These are phyloP conservation scores for Tokudaia tokunoshimensis DNA, from an alignment of 2,797 vertebrate genomes.

Conservation along the genomic window DNA sequence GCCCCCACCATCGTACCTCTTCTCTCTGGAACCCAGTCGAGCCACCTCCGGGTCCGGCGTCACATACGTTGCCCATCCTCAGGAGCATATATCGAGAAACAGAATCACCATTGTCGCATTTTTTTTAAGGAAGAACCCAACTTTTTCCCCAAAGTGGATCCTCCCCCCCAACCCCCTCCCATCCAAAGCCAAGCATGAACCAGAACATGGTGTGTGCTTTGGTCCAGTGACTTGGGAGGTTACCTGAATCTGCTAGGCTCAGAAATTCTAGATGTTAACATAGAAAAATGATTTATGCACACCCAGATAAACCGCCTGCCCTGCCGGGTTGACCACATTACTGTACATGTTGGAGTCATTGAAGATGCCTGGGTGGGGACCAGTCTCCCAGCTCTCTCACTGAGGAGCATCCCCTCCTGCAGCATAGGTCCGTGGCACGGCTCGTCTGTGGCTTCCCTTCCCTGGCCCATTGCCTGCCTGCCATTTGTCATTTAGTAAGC, in stretches of 20 bases:
- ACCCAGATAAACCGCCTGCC: background rate
- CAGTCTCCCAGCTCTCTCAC: background rate
- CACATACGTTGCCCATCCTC: background rate
- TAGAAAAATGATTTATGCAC: background rate
- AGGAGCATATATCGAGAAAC: background rate
- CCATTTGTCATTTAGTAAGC: background rate
- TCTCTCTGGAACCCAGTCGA: too few species aligned
- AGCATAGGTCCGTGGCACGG: background rate
- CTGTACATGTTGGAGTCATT: background rate
- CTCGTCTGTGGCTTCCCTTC: background rate
- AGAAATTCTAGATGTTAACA: background rate
- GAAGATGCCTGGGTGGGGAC: background rate
- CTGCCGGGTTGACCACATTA: background rate
- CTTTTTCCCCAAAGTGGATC: background rate
- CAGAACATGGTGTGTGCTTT: background rate
- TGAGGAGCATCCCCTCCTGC: background rate
- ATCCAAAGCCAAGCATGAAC: background rate
- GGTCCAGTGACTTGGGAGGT: background rate
- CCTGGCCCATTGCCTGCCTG: background rate
- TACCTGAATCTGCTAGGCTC: background rate
- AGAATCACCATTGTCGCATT: background rate
- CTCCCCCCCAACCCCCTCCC: background rate
- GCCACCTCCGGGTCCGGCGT: background rate
- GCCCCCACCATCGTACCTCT: too few species aligned
- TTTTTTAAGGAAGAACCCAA: background rate